Base-by-base conservation (phyloP, 2,797 vertebrate species). In the Urosaurus nigricauda region DNA sequence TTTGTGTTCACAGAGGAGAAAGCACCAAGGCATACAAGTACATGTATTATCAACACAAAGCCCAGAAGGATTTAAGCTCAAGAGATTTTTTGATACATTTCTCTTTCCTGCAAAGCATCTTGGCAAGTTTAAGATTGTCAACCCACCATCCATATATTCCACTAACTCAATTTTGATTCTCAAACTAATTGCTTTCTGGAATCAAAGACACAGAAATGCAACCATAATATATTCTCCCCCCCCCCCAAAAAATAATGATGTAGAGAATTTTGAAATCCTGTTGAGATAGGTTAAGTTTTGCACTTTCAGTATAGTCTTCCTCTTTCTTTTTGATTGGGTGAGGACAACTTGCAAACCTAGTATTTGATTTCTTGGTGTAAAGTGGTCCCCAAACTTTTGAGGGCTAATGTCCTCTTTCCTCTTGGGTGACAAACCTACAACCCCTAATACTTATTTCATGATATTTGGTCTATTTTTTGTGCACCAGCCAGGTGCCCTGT, bases 21-120 rank as follows among this genome's bases (percentile, higher is more conserved):
- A 71, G 63, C 82, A 71, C 26, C 6, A 32, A 83, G 63, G 65
- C 43, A 51, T 19, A 32, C 17, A 51, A 35, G n/a, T 51, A 9
- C 63, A 83, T 16, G 51, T 21, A 83, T 83, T 84, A 53, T 71
- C 43, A n/a, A 26, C n/a, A 24, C 4, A 84, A 84, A 84, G 24
- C 43, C 32, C n/a, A 84, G 70, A 73, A 58, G 51, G 70, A 53
- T 47, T 83, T 3, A n/a, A n/a, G 14, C 14, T 47, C 13, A 43
- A n/a, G 17, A 83, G 82, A 75, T 40, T 56, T 32, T n/a, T 56
- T 58, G 29, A 74, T n/a, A 40, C 19, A 26, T 1, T 1, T 32
- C 9, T 35, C 70, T 19, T 56, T n/a, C 4, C 70, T 35, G 35
- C 58, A 56, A 74, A 75, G 6, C 19, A 35, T 51, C 43, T 70